Evolutionary conservation across 2,113 vertebrate species (phyloP), one percentile per base, ranked within the genome.

Genomic region (Triplophysa rosa): DNA sequence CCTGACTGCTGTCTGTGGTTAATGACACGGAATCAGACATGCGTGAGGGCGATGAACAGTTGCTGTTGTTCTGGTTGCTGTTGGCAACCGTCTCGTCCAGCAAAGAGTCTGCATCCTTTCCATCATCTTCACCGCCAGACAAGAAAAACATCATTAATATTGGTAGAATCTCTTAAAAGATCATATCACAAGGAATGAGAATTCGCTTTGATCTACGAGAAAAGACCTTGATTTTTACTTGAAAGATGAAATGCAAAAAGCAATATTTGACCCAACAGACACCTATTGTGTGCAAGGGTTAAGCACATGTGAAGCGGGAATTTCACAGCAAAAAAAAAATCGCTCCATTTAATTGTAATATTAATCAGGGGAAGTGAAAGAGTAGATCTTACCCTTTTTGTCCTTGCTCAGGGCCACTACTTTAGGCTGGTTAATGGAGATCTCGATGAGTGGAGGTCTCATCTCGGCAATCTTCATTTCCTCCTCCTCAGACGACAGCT

Each of bases 11-110:
- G 81, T 97, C 95, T 4, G 97, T 99, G 87, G 98, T 98, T 87
- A 99, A 90, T 77, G 98, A 99, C 90, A 98, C 96, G 0, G 98
- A 98, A 90, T 99, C 98, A 2, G 98, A 99, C 97, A 99, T 98
- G 86, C 96, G 96, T 49, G 97, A 99, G 4, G 97, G 97, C 19
- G 98, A 98, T 2, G 98, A 99, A 83, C 98, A 98, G 89, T 98
- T 99, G 82, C 96, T 98, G 90, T 98, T 99, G 93, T 99, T 99
- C 88, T 99, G 98, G 92, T 99, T 99, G 87, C 96, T 98, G 82
- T 99, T 99, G 86, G 95, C 97, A 7, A 95, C 97, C 0, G 94
- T 93, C 85, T 99, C 98, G 75, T 98, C 98, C 88, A 96, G 94
- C 87, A 97, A 87, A 29, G 97, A 99, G 92, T 98, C 98, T 0